Evolutionary conservation across 2,888 invertebrate genomes (phyloP), one percentile per base, ranked within the genome.

Genomic region (Drepana falcataria): DNA sequence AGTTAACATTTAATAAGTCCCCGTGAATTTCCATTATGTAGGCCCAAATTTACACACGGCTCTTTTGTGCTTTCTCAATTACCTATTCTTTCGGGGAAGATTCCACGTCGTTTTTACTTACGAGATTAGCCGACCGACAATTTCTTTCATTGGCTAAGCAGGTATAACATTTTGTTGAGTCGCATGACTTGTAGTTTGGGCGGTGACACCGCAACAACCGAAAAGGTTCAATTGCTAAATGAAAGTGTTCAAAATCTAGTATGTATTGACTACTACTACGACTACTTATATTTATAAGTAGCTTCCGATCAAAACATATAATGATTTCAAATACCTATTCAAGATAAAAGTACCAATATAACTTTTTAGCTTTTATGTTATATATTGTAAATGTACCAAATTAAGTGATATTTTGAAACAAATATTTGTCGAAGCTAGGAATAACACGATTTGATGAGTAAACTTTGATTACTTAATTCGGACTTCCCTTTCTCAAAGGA

Each of bases 391-490:
- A 33, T 34, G 33, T 33, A 48, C n/a, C n/a, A 4, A 3, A 33
- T 49, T 49, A 2, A 40, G 7, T 40, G 2, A 6, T 4, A 40
- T 40, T 1, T 4, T 4, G 37, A 51, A 51, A 40, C 40, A 40
- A 51, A 40, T 51, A 34, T 47, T 52, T 9, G 47, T 7, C 35
- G 52, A 52, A 35, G 35, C 33, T 52, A 52, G 47, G 44, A 52
- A 52, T 47, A 35, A 35, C 52, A 47, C 37, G 35, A 51, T 47
- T 44, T 47, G 47, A 65, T 66, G 62, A 65, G 61, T 65, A 72
- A 85, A 86, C 77, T 86, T 84, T 79, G 80, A 86, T 84, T 81
- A 73, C 76, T 73, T 78, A 71, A 79, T 80, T 77, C 73, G 63
- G 77, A 79, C 78, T 79, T 70, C 59, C 62, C 64, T 66, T 44